Evolutionary conservation across 2,797 vertebrate genomes (phyloP).

Genomic region (Chaenodraco wilsoni): DNA sequence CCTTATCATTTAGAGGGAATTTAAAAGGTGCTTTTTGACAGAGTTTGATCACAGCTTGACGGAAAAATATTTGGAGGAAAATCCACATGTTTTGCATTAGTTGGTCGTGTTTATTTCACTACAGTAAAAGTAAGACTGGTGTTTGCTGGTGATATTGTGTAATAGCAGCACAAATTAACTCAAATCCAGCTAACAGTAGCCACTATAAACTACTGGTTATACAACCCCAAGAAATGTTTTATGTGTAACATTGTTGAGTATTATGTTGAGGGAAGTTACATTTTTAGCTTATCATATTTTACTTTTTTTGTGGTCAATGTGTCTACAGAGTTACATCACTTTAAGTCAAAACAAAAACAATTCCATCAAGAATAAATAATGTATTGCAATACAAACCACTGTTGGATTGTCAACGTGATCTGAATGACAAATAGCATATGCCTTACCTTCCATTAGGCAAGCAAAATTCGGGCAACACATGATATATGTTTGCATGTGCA

Average conservation of each 20-base stretch:
- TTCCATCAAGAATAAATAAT: slow-evolving; percentile 2
- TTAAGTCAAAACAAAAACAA: not conserved
- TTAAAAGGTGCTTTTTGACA: slow-evolving; percentile 28
- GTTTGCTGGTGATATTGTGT: not conserved
- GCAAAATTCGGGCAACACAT: not conserved
- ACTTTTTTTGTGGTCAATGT: not conserved
- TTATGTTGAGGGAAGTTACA: not conserved
- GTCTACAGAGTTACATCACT: not conserved
- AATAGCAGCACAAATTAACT: not conserved
- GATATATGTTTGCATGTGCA: not conserved
- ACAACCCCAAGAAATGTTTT: not conserved
- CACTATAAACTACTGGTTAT: not conserved
- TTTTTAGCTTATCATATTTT: not conserved
- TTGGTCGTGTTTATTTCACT: slow-evolving; percentile 6
- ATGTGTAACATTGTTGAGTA: not conserved
- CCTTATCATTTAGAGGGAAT: slow-evolving; percentile 42
- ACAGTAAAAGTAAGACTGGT: not conserved
- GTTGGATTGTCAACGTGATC: slow-evolving; percentile 5
- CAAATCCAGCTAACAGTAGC: not conserved
- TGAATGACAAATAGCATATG: not conserved
- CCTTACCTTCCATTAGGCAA: not conserved
- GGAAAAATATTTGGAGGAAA: not conserved
- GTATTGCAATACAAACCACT: not conserved
- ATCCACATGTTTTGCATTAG: slow-evolving; percentile 5
- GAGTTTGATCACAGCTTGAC: slow-evolving; percentile 27